A percentile compares a stretch with the other conserved stretches of the same genome.
phyloP scores from a whole-genome alignment of 2,113 vertebrate genomes.

The Orcinus orca region DNA sequence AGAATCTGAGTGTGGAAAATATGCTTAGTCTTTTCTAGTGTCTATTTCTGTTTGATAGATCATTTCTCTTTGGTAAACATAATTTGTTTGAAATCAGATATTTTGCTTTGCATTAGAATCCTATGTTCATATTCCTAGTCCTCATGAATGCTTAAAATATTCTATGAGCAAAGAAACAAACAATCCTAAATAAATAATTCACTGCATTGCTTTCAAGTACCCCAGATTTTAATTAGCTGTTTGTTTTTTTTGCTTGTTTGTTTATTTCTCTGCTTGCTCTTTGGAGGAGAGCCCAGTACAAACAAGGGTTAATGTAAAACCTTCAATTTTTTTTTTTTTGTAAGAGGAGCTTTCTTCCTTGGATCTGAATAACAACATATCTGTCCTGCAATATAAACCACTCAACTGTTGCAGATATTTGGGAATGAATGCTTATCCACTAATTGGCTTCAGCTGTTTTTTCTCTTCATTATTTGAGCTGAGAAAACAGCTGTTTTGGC shows the following conservation, averaged over 20 bases:
- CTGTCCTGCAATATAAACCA: conserved; percentile 70
- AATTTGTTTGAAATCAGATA: conserved; percentile 54
- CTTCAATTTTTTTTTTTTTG: conserved; percentile 25
- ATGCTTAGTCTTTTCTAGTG: background rate
- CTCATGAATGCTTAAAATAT: conserved; percentile 51
- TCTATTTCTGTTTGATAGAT: conserved; percentile 29
- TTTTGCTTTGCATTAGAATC: conserved; percentile 19
- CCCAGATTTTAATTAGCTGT: conserved; percentile 59
- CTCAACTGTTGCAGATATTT: conserved; percentile 66
- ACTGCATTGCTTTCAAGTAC: conserved; percentile 18
- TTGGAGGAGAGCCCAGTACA: conserved; percentile 48
- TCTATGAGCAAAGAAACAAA: conserved; percentile 28
- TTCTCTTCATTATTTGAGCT: conserved; percentile 69
- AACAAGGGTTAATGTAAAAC: conserved; percentile 69
- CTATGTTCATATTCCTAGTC: background rate
- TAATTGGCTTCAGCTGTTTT: conserved; percentile 78
- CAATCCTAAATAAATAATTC: conserved; percentile 50
- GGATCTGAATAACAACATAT: conserved; percentile 61
- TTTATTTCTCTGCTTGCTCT: conserved; percentile 55
- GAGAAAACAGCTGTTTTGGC: conserved; percentile 76
- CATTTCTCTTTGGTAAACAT: conserved; percentile 36
- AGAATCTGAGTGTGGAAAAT: background rate
- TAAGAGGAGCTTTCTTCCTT: conserved; percentile 53
- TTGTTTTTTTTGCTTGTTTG: conserved; percentile 57
- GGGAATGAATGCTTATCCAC: conserved; percentile 67